phyloP scores from a whole-genome alignment of 2,113 vertebrate species.

The Cariama cristata region DNA sequence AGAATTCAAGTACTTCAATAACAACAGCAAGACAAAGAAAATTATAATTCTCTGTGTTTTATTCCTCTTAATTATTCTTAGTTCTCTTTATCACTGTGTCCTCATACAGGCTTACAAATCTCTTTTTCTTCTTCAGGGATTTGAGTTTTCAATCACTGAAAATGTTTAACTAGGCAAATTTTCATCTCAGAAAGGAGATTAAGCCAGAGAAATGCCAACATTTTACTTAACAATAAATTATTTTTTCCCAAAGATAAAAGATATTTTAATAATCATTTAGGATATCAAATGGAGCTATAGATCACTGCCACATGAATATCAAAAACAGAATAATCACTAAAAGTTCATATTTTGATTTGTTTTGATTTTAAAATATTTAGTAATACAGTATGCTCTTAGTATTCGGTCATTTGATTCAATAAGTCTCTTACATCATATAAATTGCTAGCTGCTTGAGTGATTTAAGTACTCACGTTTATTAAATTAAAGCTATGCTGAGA shows the following conservation, averaged over 20 bases:
- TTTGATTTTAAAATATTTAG: background rate
- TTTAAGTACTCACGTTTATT: background rate
- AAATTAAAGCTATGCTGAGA: background rate
- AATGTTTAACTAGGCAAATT: background rate
- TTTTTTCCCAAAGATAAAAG: background rate
- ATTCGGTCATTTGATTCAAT: rapidly evolving
- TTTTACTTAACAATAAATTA: background rate
- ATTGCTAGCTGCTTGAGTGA: background rate
- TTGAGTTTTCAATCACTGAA: rapidly evolving
- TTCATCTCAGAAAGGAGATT: background rate
- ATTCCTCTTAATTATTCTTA: background rate
- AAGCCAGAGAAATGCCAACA: background rate
- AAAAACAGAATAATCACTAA: background rate
- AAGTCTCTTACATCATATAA: background rate
- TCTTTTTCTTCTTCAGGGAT: background rate
- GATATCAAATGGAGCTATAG: background rate
- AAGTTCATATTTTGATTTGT: background rate
- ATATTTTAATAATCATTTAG: background rate
- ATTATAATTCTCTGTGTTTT: background rate
- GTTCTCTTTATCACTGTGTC: background rate
- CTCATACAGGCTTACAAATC: background rate
- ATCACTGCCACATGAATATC: background rate
- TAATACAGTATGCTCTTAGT: background rate
- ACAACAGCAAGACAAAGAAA: background rate
- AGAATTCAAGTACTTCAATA: background rate